Conservation (phyloP, 2,113 vertebrate species). For the Siphamia tubifer region DNA sequence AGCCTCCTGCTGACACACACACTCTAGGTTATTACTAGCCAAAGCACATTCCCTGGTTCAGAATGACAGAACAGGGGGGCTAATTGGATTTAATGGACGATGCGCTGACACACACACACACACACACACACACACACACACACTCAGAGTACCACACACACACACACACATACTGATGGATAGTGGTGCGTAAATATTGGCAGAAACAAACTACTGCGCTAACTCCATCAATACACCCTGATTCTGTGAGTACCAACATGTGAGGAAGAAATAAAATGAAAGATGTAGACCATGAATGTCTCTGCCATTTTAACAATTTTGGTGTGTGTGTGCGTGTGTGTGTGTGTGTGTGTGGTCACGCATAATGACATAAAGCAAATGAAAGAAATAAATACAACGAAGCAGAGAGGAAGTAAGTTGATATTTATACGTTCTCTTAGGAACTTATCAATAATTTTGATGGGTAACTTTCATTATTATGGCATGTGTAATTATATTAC, state of each 20-base stretch:
- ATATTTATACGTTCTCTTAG: background rate
- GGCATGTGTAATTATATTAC: constrained; percentile 27
- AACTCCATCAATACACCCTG: constrained; percentile 14
- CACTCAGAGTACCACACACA: background rate
- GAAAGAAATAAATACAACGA: constrained; percentile 42
- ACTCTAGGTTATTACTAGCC: constrained; percentile 10
- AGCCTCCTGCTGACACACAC: constrained; percentile 7
- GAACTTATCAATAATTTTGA: constrained; percentile 18
- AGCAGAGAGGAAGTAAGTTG: background rate
- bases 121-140: background rate
- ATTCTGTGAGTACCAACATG: background rate
- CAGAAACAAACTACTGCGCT: constrained; percentile 4
- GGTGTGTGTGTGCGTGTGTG: fast-evolving
- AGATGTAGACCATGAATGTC: constrained; percentile 5
- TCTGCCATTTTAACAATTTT: background rate
- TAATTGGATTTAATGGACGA: constrained; percentile 53
- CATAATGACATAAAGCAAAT: constrained; percentile 5
- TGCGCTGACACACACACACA: background rate
- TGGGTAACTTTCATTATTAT: constrained; percentile 29
- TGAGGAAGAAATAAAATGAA: background rate
- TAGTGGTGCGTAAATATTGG: constrained; percentile 20
- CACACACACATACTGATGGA: constrained; percentile 10
- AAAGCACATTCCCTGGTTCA: background rate
- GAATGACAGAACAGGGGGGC: constrained; percentile 10
- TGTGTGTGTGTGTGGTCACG: background rate